Conservation (phyloP, 2,888 invertebrate genomes). For the Trissoscelio sp. region DNA sequence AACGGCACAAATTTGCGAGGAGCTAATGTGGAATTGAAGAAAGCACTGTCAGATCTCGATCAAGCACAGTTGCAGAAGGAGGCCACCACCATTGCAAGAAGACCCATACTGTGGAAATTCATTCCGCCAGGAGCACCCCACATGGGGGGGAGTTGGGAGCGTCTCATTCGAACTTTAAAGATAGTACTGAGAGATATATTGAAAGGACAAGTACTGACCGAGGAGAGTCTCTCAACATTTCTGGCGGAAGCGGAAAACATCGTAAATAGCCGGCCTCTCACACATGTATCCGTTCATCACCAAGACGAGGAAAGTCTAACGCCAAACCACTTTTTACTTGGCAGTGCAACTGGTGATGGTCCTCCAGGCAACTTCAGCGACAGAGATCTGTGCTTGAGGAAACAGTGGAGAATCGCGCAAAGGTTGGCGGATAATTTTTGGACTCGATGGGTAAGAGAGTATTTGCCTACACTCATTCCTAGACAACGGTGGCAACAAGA, state of each 20-base stretch:
- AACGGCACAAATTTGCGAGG: conserved; percentile 69
- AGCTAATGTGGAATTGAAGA: conserved; percentile 51
- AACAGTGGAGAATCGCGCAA: background rate
- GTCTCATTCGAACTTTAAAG: conserved; percentile 38
- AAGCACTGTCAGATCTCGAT: background rate
- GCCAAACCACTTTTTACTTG: conserved; percentile 62
- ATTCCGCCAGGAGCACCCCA: conserved; percentile 53
- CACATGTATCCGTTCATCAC: conserved; percentile 67
- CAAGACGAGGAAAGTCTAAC: conserved; percentile 60
- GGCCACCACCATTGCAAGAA: no score
- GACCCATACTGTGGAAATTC: conserved; percentile 21
- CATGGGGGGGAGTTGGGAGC: conserved; percentile 64
- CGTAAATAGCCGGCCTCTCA: conserved; percentile 44
- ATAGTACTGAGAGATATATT: conserved; percentile 18
- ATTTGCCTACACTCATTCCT: background rate
- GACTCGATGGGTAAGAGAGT: background rate
- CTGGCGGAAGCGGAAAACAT: conserved; percentile 57
- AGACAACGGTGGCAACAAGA: background rate
- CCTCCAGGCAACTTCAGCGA: background rate
- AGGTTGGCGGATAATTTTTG: background rate
- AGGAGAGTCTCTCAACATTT: conserved; percentile 52
- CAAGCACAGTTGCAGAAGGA: no score
- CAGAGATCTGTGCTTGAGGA: background rate
- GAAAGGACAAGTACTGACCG: conserved; percentile 16
- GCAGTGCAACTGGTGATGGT: background rate